Evolutionary conservation across 2,797 vertebrate genomes (phyloP), one percentile per base, ranked within the genome.

Genomic region (Pipistrellus pygmaeus): DNA sequence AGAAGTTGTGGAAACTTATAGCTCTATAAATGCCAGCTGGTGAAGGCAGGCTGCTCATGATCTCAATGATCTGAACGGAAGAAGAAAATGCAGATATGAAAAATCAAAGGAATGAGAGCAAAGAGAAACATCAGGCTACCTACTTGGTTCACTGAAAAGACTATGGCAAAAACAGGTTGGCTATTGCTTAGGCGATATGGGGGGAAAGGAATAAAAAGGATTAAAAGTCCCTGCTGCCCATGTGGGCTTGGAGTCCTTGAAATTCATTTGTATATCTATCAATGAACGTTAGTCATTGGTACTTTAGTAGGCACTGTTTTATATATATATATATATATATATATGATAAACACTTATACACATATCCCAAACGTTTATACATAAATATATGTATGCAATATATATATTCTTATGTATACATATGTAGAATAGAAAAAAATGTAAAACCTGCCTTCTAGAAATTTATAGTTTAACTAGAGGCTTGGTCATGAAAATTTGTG

Each of bases 1-100:
- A 95, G 90, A 95, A 97, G 71, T 93, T 96, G 81, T 73, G 88
- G 93, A 91, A 96, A 96, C 90, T 88, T 96, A 88, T 1, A 81
- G 76, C 62, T 93, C 88, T 92, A 93, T 94, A 96, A 96, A 96
- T 94, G 96, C 97, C 97, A 96, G 95, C 96, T 96, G 94, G 71
- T 90, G 82, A 91, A 96, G 87, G 51, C 78, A 94, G 78, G 9
- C 44, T 90, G 83, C 80, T 86, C 73, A 6, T 25, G 78, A 64
- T 81, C 48, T 94, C 68, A 91, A 85, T 27, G 62, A 72, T 84
- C 35, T 90, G 77, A 89, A 85, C 4, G 1, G 62, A 80, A 60
- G 27, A 94, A 57, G 82, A 82, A 94, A 85, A 91, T 89, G 46
- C 14, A 88, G 69, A 71, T 64, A 69, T 3, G 41, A 93, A 76